Conservation (phyloP, 2,113 vertebrate species). For the Sceloporus undulatus region DNA sequence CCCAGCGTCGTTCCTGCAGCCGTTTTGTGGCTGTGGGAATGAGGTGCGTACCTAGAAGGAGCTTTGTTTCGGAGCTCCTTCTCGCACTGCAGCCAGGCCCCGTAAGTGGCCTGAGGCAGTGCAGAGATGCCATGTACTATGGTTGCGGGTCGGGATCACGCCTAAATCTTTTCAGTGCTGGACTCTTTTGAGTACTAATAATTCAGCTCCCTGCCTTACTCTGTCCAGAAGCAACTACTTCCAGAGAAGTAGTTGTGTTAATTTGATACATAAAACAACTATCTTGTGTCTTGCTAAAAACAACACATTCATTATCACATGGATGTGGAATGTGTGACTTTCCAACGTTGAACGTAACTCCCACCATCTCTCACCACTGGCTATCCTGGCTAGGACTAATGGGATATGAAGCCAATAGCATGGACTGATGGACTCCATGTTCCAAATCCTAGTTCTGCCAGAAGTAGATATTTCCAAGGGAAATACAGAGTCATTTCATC, state of each 20-base stretch:
- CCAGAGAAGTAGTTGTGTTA: background rate
- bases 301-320: background rate
- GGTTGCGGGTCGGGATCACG: too few species aligned
- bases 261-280: background rate
- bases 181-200: background rate
- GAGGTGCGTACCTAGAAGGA: too few species aligned
- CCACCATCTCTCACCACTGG: background rate
- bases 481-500: background rate
- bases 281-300: background rate
- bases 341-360: background rate
- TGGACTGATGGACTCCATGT: too few species aligned
- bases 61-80: too few species aligned
- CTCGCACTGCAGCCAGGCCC: too few species aligned
- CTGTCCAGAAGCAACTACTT: background rate
- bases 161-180: background rate
- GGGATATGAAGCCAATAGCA: background rate
- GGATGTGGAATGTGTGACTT: background rate
- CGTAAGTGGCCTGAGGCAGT: too few species aligned
- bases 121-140: too few species aligned
- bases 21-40: too few species aligned
- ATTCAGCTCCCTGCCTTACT: background rate
- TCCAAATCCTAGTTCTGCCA: background rate
- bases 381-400: background rate
- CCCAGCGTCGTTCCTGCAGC: too few species aligned
- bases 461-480: background rate